Percentiles rank a stretch among this genome's conserved stretches.
These are phyloP conservation scores for Schlechtendalia chinensis DNA, from an alignment of 1,140 invertebrate genomes.

Conservation along the genomic window DNA sequence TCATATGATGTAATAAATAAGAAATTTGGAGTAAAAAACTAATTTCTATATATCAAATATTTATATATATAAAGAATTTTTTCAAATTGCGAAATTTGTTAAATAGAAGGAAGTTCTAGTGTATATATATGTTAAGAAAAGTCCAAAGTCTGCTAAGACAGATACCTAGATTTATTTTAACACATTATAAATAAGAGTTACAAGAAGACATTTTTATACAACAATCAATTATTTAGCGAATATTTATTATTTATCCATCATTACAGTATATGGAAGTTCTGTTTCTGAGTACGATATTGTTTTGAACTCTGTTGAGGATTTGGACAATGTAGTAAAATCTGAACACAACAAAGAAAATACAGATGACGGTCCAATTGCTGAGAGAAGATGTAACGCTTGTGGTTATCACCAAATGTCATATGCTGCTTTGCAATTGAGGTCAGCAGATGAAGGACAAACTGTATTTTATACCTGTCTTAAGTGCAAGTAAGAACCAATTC, in stretches of 20 bases:
- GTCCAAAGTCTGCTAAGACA: not conserved
- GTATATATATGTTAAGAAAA: no score
- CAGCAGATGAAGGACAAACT: slow-evolving; percentile 98
- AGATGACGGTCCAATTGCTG: slow-evolving; percentile 75
- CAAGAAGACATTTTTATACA: not conserved
- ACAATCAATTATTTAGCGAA: not conserved
- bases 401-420: slow-evolving; percentile 90
- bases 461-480: slow-evolving; percentile 95
- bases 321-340: slow-evolving; percentile 55
- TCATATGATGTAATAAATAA: no score
- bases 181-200: not conserved
- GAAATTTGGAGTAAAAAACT: no score
- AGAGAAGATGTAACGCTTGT: slow-evolving; percentile 86
- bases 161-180: not conserved
- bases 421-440: slow-evolving; percentile 88
- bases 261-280: slow-evolving; percentile 66
- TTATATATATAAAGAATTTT: no score
- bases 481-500: slow-evolving; percentile 74
- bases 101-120: no score
- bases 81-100: no score
- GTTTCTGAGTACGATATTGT: slow-evolving; percentile 66
- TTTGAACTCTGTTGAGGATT: slow-evolving; percentile 65
- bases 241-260: slow-evolving; percentile 39
- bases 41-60: no score
- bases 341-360: slow-evolving; percentile 57